These are phyloP conservation scores for Podarcis lilfordi DNA, from an alignment of 2,797 vertebrate species.

Conservation along the genomic window DNA sequence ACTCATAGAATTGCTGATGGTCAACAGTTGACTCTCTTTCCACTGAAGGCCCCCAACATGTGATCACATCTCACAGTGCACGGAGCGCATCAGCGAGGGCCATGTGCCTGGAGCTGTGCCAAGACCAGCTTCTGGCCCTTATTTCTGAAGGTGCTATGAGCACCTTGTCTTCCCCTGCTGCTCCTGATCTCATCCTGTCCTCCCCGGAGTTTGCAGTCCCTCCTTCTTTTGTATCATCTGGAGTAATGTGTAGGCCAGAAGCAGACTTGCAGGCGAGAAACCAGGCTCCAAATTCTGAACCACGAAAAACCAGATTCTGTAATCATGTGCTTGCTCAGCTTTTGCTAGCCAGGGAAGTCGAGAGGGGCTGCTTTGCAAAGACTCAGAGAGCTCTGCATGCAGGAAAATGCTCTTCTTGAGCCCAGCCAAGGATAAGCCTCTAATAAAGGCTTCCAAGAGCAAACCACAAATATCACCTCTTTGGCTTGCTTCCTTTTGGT, in stretches of 20 bases:
- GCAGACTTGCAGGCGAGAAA: too few relatives aligned
- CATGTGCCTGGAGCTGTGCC: too few relatives aligned
- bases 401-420: too few relatives aligned
- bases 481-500: too few relatives aligned
- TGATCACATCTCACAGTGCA: not conserved
- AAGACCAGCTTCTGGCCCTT: too few relatives aligned
- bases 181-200: not conserved
- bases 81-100: too few relatives aligned
- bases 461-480: not conserved
- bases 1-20: not conserved
- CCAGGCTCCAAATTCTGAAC: not conserved
- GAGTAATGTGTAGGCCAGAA: not conserved
- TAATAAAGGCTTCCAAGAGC: not conserved
- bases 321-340: not conserved
- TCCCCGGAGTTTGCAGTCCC: not conserved
- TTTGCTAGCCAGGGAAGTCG: not conserved
- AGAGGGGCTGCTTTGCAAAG: too few relatives aligned
- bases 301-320: not conserved
- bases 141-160: too few relatives aligned
- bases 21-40: not conserved
- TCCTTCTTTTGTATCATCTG: not conserved
- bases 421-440: too few relatives aligned
- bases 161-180: not conserved
- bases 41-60: not conserved
- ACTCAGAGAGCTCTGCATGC: too few relatives aligned